A percentile compares a stretch with the other conserved stretches of the same genome.
phyloP scores from a whole-genome alignment of 1,140 invertebrate genomes.

The Conus betulinus region DNA sequence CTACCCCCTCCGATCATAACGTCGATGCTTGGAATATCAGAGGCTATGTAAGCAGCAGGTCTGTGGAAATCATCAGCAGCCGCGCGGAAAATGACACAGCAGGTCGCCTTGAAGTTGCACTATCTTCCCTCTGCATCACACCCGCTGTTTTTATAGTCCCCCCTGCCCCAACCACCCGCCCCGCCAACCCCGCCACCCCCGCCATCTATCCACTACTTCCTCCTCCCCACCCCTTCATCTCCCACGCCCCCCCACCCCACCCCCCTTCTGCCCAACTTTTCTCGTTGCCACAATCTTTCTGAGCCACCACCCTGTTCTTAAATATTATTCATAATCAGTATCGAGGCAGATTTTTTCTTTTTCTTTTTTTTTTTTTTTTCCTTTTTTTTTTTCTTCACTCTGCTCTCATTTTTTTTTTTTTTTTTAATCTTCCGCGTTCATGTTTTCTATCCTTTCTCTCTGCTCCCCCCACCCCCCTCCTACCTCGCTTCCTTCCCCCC shows the following conservation, averaged over 20 bases:
- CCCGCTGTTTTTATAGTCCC: neutral
- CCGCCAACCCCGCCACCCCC: too few relatives aligned
- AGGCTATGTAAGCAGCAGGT: neutral
- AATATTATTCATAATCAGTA: constrained; percentile 20
- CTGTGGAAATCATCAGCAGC: neutral
- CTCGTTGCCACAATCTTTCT: neutral
- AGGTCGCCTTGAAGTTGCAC: neutral
- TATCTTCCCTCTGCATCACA: neutral
- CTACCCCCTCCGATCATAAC: neutral
- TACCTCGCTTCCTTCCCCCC: too few relatives aligned
- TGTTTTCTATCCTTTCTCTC: too few relatives aligned
- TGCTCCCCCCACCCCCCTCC: too few relatives aligned
- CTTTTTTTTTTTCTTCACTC: too few relatives aligned
- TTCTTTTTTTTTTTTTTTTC: too few relatives aligned
- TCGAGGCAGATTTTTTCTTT: too few relatives aligned
- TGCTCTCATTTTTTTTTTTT: too few relatives aligned
- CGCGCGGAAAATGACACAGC: constrained; percentile 9
- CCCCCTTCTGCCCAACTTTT: neutral
- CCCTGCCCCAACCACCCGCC: neutral
- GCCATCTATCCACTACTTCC: too few relatives aligned
- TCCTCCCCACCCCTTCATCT: too few relatives aligned
- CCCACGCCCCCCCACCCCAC: too few relatives aligned
- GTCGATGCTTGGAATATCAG: neutral
- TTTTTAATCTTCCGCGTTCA: too few relatives aligned
- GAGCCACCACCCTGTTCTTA: neutral